Evolutionary conservation across 2,797 vertebrate genomes (phyloP).

Genomic region (Paedocypris micromegethes): DNA sequence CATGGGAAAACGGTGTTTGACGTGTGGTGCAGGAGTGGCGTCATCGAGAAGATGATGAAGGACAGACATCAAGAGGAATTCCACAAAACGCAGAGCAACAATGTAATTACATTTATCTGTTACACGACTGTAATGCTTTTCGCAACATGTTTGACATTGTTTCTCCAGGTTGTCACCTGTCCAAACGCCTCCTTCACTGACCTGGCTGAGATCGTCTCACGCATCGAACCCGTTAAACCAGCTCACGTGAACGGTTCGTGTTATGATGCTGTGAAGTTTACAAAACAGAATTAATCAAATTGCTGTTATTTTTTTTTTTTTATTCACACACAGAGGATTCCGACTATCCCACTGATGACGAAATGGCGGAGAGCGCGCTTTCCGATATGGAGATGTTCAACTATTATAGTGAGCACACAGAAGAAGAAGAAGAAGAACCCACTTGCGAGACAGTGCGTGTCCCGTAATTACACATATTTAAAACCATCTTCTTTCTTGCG

Average conservation of each 20-base stretch:
- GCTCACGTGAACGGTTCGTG: constrained; percentile 74
- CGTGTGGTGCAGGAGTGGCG: constrained; percentile 84
- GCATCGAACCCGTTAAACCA: constrained; percentile 83
- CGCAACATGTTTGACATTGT: background rate
- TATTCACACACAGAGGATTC: constrained; percentile 77
- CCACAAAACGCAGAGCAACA: constrained; percentile 74
- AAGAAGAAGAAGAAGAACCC: constrained; percentile 40
- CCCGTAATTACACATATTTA: constrained; percentile 2
- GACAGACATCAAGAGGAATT: constrained; percentile 82
- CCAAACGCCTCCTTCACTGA: constrained; percentile 93
- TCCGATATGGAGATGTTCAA: constrained; percentile 49
- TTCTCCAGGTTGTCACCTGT: constrained; percentile 76
- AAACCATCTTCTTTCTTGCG: background rate
- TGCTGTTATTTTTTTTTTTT: constrained; percentile 28
- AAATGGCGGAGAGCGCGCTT: constrained; percentile 60
- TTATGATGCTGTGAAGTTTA: constrained; percentile 5
- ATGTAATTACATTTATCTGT: constrained; percentile 56
- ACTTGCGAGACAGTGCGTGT: constrained; percentile 64
- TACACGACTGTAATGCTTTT: background rate
- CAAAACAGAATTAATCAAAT: constrained; percentile 31
- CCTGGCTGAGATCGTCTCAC: constrained; percentile 90
- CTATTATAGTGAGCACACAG: constrained; percentile 47
- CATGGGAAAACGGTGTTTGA: constrained; percentile 89
- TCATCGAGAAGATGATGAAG: constrained; percentile 90
- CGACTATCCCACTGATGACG: constrained; percentile 77